A percentile compares a stretch with the other conserved stretches of the same genome.
Conservation (phyloP, 2,888 invertebrate species). For the Cephus runcator region DNA sequence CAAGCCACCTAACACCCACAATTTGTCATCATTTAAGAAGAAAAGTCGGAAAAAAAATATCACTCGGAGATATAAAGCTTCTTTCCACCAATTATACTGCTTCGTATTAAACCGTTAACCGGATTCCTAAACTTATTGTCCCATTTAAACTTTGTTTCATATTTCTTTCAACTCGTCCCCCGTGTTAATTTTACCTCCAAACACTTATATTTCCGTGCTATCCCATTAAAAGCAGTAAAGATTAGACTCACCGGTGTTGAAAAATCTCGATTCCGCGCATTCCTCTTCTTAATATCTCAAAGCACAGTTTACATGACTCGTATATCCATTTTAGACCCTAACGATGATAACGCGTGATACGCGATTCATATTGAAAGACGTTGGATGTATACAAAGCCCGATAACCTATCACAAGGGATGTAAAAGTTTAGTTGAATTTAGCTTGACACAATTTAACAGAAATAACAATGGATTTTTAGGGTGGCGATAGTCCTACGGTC, state of each 20-base stretch:
- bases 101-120: not conserved
- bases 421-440: not conserved
- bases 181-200: not conserved
- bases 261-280: not conserved
- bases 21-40: not conserved
- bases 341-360: not conserved
- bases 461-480: not conserved
- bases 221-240: not conserved
- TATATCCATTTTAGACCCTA: not conserved
- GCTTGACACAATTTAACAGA: not conserved
- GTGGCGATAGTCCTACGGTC: not conserved
- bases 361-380: not conserved
- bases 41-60: not conserved
- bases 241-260: not conserved
- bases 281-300: not conserved
- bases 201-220: not conserved
- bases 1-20: not conserved
- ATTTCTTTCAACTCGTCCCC: not conserved
- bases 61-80: not conserved
- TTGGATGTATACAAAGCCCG: not conserved
- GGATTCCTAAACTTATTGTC: not conserved
- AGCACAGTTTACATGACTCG: not conserved
- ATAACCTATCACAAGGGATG: not conserved
- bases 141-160: not conserved
- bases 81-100: not conserved